phyloP scores from a whole-genome alignment of 2,113 vertebrate species.

The Atractosteus spatula region DNA sequence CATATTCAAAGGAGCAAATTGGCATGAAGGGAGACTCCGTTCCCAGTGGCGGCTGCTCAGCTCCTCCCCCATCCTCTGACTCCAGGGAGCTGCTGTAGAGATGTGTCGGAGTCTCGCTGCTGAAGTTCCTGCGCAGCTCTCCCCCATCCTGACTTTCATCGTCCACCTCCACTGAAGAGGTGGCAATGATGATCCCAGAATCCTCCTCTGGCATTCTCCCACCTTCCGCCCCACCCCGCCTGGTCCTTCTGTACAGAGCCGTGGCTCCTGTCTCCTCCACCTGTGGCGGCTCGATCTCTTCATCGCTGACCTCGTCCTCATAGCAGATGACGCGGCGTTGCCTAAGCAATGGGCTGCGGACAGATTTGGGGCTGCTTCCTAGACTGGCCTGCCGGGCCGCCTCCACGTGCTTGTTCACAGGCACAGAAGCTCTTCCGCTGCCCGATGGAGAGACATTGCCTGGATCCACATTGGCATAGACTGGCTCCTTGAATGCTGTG shows the following conservation, averaged over 20 bases:
- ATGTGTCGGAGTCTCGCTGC: conserved; percentile 49
- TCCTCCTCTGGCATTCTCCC: conserved; percentile 41
- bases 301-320: conserved; percentile 67
- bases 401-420: conserved; percentile 54
- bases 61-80: conserved; percentile 43
- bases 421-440: conserved; percentile 20
- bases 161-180: conserved; percentile 49
- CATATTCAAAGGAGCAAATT: conserved; percentile 49
- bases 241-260: conserved; percentile 44
- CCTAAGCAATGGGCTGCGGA: conserved; percentile 78
- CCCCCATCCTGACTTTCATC: conserved; percentile 49
- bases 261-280: conserved; percentile 26
- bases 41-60: conserved; percentile 29
- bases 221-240: conserved; percentile 28
- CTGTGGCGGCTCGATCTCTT: conserved; percentile 53
- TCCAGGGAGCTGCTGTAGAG: conserved; percentile 50
- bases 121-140: conserved; percentile 40
- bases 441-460: conserved; percentile 15
- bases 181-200: conserved; percentile 38
- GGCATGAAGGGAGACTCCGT: conserved; percentile 58
- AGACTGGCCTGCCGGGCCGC: conserved; percentile 58
- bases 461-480: conserved; percentile 51
- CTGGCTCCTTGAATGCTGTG: conserved; percentile 52
- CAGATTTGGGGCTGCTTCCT: conserved; percentile 65
- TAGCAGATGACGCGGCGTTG: conserved; percentile 77